Percentiles rank a stretch among this genome's conserved stretches.
phyloP scores from a whole-genome alignment of 2,888 invertebrate genomes.

The Oscheius sp. region DNA sequence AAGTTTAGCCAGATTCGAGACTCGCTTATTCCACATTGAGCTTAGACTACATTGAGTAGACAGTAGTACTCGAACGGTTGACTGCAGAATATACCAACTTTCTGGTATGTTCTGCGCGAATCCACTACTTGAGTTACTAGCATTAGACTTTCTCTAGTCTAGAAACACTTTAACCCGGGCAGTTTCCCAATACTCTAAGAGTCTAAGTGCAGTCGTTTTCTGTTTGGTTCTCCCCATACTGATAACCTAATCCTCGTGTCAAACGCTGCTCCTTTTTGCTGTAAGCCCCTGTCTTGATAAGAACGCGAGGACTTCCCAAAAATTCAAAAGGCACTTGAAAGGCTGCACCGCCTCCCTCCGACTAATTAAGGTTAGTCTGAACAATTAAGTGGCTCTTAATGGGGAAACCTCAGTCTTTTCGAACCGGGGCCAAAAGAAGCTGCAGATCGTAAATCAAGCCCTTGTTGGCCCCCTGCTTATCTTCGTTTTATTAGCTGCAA shows the following conservation, averaged over 20 bases:
- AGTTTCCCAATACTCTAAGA: neutral
- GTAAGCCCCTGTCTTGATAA: neutral
- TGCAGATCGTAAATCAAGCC: constrained; percentile 16
- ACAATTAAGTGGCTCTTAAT: neutral
- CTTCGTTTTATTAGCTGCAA: constrained; percentile 35
- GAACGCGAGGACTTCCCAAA: neutral
- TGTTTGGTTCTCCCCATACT: constrained; percentile 7
- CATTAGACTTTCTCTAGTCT: too few relatives aligned
- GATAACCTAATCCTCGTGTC: constrained; percentile 36
- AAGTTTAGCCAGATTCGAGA: too few relatives aligned
- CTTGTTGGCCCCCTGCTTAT: constrained; percentile 3
- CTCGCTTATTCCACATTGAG: too few relatives aligned
- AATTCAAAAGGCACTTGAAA: constrained; percentile 4
- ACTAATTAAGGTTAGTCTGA: neutral
- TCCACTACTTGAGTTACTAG: too few relatives aligned
- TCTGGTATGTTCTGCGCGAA: too few relatives aligned
- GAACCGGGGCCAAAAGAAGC: neutral
- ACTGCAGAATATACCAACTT: too few relatives aligned
- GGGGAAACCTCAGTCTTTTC: neutral
- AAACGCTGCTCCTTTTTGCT: constrained; percentile 32
- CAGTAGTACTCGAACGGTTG: too few relatives aligned
- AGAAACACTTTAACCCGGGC: too few relatives aligned
- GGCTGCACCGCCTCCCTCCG: neutral
- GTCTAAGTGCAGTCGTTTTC: neutral
- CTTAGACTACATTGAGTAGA: too few relatives aligned